Percentiles rank a stretch among this genome's conserved stretches.
phyloP scores from a whole-genome alignment of 2,888 invertebrate species.

The Acholoe squamosa region DNA sequence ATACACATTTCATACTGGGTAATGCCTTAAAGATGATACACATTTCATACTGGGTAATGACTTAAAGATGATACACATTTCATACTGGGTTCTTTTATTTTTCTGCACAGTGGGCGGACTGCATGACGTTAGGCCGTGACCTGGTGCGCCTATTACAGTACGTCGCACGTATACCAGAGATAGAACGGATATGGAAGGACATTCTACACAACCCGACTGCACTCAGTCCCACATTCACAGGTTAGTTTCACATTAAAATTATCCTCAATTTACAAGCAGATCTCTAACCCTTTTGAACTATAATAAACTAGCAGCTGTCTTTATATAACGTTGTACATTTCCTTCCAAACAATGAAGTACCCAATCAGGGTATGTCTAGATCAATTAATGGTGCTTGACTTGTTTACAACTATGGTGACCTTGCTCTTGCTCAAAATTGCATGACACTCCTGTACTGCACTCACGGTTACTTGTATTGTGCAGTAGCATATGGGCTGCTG shows the following conservation, averaged over 20 bases:
- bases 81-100: not conserved
- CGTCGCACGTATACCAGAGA: conserved; percentile 94
- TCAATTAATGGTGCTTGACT: no score
- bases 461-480: no score
- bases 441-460: not conserved
- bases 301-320: no score
- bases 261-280: no score
- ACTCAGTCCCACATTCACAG: conserved; percentile 90
- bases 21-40: no score
- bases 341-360: no score
- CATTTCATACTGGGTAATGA: not conserved
- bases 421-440: not conserved
- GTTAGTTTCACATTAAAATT: no score
- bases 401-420: no score
- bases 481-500: not conserved
- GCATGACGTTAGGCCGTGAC: conserved; percentile 93
- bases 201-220: conserved; percentile 90
- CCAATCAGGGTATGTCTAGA: no score
- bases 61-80: not conserved
- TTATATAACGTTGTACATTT: no score
- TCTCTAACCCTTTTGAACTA: no score
- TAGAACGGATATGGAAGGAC: conserved; percentile 94
- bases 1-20: no score
- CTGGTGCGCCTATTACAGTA: conserved; percentile 94
- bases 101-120: conserved; percentile 89